A percentile compares a stretch with the other conserved stretches of the same genome.
phyloP scores from a whole-genome alignment of 2,797 vertebrate genomes.

The Thamnophis elegans region DNA sequence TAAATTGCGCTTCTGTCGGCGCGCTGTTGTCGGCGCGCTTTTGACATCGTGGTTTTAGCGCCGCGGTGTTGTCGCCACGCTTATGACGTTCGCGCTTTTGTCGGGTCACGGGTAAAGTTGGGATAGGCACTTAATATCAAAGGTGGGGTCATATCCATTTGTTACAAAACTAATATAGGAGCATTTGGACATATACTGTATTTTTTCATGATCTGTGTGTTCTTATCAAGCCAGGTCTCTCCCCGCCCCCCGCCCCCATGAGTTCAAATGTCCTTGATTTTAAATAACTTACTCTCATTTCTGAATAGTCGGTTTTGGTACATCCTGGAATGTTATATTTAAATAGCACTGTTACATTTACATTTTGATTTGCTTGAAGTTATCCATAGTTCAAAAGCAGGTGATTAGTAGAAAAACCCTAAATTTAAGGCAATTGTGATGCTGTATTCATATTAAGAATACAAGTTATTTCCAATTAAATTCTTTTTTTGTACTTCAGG shows the following conservation, averaged over 20 bases:
- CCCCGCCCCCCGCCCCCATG: no score
- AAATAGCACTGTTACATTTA: not conserved
- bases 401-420: not conserved
- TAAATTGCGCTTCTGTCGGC: no score
- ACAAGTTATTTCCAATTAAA: not conserved
- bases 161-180: not conserved
- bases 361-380: not conserved
- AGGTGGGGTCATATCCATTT: not conserved
- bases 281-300: not conserved
- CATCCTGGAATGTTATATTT: not conserved
- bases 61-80: no score
- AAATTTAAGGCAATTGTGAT: not conserved
- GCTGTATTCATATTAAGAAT: not conserved
- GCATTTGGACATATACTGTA: not conserved
- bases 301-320: not conserved
- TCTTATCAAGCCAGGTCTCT: not conserved
- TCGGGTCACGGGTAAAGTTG: no score
- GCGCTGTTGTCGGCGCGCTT: no score
- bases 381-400: not conserved
- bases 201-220: not conserved
- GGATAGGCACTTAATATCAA: not conserved
- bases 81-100: no score
- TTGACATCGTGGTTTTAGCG: no score
- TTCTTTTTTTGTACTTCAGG: not conserved
- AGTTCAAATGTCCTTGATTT: not conserved